These are phyloP conservation scores for Bombyx huttoni DNA, from an alignment of 2,888 invertebrate genomes.

Conservation along the genomic window DNA sequence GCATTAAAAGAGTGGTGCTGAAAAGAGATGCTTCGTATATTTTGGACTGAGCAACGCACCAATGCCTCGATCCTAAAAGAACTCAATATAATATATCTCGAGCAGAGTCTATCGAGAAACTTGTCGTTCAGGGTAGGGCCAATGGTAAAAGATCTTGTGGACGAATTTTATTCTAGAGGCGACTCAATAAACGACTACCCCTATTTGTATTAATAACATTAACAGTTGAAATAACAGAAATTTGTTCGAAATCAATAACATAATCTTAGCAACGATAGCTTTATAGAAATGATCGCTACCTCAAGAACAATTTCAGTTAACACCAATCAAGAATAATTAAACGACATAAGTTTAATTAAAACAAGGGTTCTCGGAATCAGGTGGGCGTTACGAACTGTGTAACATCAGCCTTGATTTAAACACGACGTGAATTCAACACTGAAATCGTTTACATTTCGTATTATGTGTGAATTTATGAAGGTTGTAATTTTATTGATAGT, in stretches of 20 bases:
- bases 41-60: too few species aligned
- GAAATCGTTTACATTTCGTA: constrained; percentile 9
- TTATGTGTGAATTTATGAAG: background rate
- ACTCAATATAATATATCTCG: too few species aligned
- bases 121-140: too few species aligned
- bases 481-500: too few species aligned
- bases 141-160: too few species aligned
- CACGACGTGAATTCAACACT: constrained; percentile 19
- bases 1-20: too few species aligned
- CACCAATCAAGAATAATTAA: constrained; percentile 26
- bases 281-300: constrained; percentile 6
- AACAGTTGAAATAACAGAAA: too few species aligned
- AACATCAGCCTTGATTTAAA: constrained; percentile 24
- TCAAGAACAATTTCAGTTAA: constrained; percentile 15
- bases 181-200: background rate
- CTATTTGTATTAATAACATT: background rate
- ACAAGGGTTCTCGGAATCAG: constrained; percentile 21
- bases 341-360: constrained; percentile 35
- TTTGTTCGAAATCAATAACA: background rate
- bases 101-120: too few species aligned
- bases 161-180: too few species aligned
- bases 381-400: constrained; percentile 24
- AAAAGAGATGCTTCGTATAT: too few species aligned
- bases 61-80: too few species aligned
- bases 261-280: background rate